Evolutionary conservation across 2,113 vertebrate genomes (phyloP).

Genomic region (Forbesichthys agassizii): DNA sequence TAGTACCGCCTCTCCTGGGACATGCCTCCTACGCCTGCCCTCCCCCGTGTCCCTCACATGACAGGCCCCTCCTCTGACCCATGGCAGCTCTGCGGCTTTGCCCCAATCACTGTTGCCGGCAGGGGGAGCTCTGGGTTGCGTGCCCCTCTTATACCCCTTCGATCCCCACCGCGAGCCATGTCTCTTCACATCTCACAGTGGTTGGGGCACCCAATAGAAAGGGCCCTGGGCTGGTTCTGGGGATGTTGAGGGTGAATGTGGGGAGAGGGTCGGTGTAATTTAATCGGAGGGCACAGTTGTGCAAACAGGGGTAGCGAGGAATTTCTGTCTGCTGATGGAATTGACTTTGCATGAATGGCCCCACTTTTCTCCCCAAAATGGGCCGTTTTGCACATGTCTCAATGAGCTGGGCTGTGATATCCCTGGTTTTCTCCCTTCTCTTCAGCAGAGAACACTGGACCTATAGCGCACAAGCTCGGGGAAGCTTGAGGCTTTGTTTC

Average conservation of each 20-base stretch:
- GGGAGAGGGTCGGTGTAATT: conserved; percentile 82
- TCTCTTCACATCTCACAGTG: conserved; percentile 36
- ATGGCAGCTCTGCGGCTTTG: conserved; percentile 68
- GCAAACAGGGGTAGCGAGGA: conserved; percentile 91
- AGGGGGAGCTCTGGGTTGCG: conserved; percentile 58
- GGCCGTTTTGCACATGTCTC: conserved; percentile 92
- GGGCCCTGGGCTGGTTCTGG: conserved; percentile 42
- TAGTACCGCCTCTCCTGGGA: conserved; percentile 85
- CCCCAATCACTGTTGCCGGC: conserved; percentile 55
- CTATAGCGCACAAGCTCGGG: conserved; percentile 35
- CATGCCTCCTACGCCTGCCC: conserved; percentile 55
- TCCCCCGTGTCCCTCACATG: conserved; percentile 70
- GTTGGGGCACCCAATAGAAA: conserved; percentile 36
- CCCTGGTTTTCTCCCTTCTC: conserved; percentile 66
- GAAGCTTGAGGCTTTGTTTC: conserved; percentile 36
- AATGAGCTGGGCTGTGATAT: conserved; percentile 86
- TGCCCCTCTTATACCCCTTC: conserved; percentile 25
- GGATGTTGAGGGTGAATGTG: not conserved
- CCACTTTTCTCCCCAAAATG: conserved; percentile 63
- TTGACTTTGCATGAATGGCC: conserved; percentile 88
- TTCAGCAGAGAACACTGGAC: conserved; percentile 72
- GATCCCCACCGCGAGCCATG: conserved; percentile 25
- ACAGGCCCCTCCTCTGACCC: conserved; percentile 86
- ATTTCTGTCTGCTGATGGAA: conserved; percentile 90
- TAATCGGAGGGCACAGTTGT: conserved; percentile 94